phyloP scores from a whole-genome alignment of 2,888 invertebrate species.

The Conops quadrifasciatus region DNA sequence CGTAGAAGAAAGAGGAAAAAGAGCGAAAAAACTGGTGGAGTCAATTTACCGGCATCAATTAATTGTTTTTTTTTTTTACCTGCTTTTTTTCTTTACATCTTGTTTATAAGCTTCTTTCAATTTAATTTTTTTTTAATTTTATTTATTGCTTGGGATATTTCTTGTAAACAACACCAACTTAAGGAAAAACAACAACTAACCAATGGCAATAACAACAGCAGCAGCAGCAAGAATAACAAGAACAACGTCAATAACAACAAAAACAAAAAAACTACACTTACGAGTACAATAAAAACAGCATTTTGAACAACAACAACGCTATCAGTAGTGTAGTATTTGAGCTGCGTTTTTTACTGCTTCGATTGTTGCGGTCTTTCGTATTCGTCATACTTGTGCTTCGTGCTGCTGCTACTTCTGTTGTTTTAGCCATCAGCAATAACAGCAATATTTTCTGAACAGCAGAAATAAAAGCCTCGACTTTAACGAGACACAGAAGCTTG shows the following conservation, averaged over 20 bases:
- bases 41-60: no score
- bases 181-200: neutral
- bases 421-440: neutral
- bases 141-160: no score
- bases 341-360: conserved; percentile 6
- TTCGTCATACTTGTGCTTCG: neutral
- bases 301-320: neutral
- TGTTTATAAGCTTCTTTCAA: no score
- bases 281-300: neutral
- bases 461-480: neutral
- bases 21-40: no score
- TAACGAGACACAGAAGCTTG: neutral
- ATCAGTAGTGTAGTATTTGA: neutral
- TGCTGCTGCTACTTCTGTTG: conserved; percentile 10
- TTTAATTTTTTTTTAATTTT: no score
- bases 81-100: no score
- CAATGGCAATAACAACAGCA: neutral
- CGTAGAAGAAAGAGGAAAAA: no score
- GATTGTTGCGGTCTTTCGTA: neutral
- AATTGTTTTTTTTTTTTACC: no score
- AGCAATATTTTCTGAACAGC: conserved; percentile 11
- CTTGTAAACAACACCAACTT: neutral
- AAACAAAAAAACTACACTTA: neutral
- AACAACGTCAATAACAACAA: neutral
- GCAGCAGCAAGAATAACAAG: neutral